Evolutionary conservation across 2,888 invertebrate genomes (phyloP), one percentile per base, ranked within the genome.

Genomic region (Atherix ibis): DNA sequence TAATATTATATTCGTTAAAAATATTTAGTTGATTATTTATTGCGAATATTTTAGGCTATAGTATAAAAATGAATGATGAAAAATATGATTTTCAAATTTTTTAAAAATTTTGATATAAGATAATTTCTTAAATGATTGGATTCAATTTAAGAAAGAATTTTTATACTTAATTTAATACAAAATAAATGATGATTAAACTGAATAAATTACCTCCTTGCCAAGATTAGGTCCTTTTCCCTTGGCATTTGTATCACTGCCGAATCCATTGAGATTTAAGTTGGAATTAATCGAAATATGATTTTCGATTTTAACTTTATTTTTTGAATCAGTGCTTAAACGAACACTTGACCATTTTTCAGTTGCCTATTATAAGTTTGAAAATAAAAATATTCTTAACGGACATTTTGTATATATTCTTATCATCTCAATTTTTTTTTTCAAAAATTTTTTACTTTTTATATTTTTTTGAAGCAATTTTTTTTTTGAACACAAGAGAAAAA

Each of bases 261-360:
- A 48, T 44, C 50, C 50, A 43, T 50, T 50, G 27, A 50, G 43
- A 43, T 48, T 49, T 36, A 50, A 43, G 44, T 50, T 50, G 16
- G 49, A 48, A 44, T 50, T 46, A 29, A 46, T 34, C 35, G 48
- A 47, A 31, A 50, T 43, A 40, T 49, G 49, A 46, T 50, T 50
- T 48, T 50, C 50, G 33, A 50, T 44, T 45, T 44, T 49, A 22
- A 46, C 42, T 46, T 47, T 48, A 41, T 45, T 49, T 41, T 49
- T 50, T 27, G 48, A 47, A 40, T 50, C 50, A 32, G 45, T 43
- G 40, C 47, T 49, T 35, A 48, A 43, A 10, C 48, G 48, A 39
- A 50, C 48, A 44, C 50, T 50, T 34, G 50, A 48, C 50, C 50
- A 50, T 44, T 50, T 50, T 42, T 50, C 50, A 32, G 47, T 45